These are phyloP conservation scores for human DNA, from an alignment of 2,113 vertebrate species.

Conservation along the genomic window DNA sequence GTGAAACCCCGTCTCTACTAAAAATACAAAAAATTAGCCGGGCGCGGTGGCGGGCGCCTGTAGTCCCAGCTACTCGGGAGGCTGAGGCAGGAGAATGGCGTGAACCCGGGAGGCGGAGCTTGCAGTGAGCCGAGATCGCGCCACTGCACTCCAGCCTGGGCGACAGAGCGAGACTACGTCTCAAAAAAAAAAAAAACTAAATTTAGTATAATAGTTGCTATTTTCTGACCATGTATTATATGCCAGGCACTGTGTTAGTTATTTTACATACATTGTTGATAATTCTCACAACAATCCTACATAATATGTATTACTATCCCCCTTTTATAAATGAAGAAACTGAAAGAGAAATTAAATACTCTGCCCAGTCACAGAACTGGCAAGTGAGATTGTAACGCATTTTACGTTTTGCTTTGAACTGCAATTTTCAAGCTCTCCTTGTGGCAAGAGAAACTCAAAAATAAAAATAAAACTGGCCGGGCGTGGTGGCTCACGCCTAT, in stretches of 20 bases:
- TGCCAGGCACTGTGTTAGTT: neutral
- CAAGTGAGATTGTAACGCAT: slow-evolving; percentile 26
- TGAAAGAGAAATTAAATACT: neutral
- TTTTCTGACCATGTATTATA: neutral
- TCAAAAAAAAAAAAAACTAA: too few relatives aligned
- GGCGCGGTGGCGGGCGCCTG: too few relatives aligned
- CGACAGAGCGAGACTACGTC: too few relatives aligned
- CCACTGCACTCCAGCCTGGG: too few relatives aligned
- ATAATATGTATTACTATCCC: neutral
- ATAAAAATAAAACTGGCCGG: neutral
- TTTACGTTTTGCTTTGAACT: slow-evolving; percentile 49
- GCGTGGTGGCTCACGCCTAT: too few relatives aligned
- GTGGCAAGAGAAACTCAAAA: slow-evolving; percentile 39
- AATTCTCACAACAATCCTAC: neutral
- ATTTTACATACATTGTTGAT: neutral
- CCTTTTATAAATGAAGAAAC: slow-evolving; percentile 26
- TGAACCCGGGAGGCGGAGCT: too few relatives aligned
- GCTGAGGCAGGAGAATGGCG: too few relatives aligned
- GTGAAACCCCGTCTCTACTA: too few relatives aligned
- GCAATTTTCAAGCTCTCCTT: slow-evolving; percentile 31
- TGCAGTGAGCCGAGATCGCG: too few relatives aligned
- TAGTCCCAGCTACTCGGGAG: too few relatives aligned
- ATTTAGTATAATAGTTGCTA: neutral
- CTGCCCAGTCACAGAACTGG: neutral
- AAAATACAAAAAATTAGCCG: too few relatives aligned